Percentiles rank a stretch among this genome's conserved stretches.
phyloP scores from a whole-genome alignment of 2,797 vertebrate genomes.

The Sphaeramia orbicularis region DNA sequence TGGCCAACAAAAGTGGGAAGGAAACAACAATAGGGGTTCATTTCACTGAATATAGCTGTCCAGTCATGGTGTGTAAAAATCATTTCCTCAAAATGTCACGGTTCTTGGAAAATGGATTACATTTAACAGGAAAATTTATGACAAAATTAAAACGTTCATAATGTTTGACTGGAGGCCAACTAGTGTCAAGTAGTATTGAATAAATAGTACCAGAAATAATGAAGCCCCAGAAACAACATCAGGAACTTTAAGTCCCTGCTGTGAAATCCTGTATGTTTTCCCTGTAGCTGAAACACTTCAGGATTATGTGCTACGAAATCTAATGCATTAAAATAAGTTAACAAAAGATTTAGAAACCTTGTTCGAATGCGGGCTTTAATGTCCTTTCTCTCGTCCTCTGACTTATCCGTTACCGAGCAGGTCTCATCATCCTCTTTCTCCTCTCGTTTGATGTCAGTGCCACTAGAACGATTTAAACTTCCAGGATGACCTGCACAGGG shows the following conservation, averaged over 20 bases:
- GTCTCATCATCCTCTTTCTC: conserved; percentile 95
- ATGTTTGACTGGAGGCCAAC: no score
- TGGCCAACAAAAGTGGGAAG: conserved; percentile 68
- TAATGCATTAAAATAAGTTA: neutral
- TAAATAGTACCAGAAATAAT: neutral
- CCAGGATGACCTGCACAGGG: conserved; percentile 80
- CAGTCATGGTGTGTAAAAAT: conserved; percentile 11
- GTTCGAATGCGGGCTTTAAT: conserved; percentile 84
- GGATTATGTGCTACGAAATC: neutral
- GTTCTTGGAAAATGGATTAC: neutral
- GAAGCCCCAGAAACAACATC: neutral
- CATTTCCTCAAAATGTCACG: conserved; percentile 2
- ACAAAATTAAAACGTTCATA: neutral
- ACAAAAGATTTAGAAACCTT: conserved; percentile 72
- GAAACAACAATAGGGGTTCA: conserved; percentile 74
- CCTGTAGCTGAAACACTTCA: conserved; percentile 1
- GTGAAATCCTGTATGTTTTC: no score
- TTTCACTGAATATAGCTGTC: conserved; percentile 42
- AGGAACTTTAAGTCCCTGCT: neutral
- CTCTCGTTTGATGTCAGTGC: conserved; percentile 91
- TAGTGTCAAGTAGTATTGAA: neutral
- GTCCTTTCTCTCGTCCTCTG: conserved; percentile 96
- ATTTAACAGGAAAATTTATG: neutral
- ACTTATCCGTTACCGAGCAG: conserved; percentile 88
- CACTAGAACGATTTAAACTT: conserved; percentile 76